Evolutionary conservation across 2,113 vertebrate species (phyloP).

Genomic region (Propithecus coquereli): DNA sequence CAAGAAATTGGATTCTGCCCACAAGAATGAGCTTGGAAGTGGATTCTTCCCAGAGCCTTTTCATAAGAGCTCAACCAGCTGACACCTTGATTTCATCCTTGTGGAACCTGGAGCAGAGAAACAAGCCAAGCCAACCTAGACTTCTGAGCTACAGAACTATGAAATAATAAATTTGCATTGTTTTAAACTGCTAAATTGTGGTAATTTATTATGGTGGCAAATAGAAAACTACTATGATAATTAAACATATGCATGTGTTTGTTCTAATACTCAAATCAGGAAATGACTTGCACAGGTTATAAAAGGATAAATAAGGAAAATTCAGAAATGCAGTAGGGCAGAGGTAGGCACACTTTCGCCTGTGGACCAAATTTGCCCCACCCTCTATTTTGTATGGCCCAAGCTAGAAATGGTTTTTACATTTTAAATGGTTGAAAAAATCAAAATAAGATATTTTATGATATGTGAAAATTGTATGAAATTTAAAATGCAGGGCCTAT

Average conservation of each 20-base stretch:
- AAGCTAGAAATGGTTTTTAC: not conserved
- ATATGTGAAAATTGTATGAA: not conserved
- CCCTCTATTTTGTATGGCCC: not conserved
- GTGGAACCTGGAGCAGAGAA: not conserved
- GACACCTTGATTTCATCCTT: not conserved
- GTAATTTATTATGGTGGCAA: not conserved
- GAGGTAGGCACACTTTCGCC: not conserved
- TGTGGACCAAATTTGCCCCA: not conserved
- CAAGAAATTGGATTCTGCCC: not conserved
- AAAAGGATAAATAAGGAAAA: slow-evolving; percentile 12
- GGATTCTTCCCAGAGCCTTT: not conserved
- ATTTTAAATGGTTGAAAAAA: not conserved
- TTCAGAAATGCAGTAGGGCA: not conserved
- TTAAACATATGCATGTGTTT: not conserved
- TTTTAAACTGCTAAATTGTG: not conserved
- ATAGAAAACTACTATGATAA: not conserved
- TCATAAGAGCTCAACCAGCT: not conserved
- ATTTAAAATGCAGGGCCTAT: not conserved
- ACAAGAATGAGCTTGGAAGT: not conserved
- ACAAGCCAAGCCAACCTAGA: not conserved
- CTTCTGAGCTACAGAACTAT: not conserved
- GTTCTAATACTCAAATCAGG: not conserved
- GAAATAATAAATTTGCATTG: not conserved
- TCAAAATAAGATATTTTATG: not conserved
- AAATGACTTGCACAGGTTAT: not conserved